Percentiles rank a stretch among this genome's conserved stretches.
phyloP scores from a whole-genome alignment of 2,888 invertebrate species.

The Chironomus tentans region DNA sequence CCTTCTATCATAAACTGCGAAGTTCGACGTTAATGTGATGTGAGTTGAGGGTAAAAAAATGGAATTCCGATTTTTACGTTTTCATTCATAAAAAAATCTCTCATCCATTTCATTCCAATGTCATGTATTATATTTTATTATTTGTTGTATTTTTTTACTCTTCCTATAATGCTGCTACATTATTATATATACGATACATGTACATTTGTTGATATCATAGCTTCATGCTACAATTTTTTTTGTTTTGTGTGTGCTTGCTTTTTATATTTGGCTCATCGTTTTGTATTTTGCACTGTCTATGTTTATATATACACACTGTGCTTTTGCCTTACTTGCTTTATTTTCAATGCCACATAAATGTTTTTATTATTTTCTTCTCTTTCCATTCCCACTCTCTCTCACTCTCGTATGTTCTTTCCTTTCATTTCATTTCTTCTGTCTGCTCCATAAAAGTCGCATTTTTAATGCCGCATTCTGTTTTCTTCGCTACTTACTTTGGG shows the following conservation, averaged over 20 bases:
- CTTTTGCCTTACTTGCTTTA: background rate
- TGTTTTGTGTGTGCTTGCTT: background rate
- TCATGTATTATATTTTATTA: background rate
- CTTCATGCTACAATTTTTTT: background rate
- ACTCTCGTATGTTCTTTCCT: background rate
- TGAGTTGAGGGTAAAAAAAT: background rate
- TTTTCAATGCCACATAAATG: slow-evolving; percentile 5
- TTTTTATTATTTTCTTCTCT: slow-evolving; percentile 4
- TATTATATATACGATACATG: background rate
- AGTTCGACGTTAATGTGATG: background rate
- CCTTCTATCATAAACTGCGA: background rate
- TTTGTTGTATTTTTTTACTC: background rate
- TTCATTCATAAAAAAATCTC: slow-evolving; percentile 10
- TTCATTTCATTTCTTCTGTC: background rate
- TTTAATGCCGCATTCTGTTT: slow-evolving; percentile 1
- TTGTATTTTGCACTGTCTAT: background rate
- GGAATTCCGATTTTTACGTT: background rate
- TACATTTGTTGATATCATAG: slow-evolving; percentile 3
- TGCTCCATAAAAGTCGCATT: slow-evolving; percentile 6
- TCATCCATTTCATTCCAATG: background rate
- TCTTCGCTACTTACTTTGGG: background rate
- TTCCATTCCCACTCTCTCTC: background rate
- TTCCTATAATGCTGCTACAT: background rate
- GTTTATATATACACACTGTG: background rate
- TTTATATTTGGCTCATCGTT: background rate